Percentiles rank a stretch among this genome's conserved stretches.
These are phyloP conservation scores for Ichneumoninae sp. DNA, from an alignment of 2,888 invertebrate genomes.

Conservation along the genomic window DNA sequence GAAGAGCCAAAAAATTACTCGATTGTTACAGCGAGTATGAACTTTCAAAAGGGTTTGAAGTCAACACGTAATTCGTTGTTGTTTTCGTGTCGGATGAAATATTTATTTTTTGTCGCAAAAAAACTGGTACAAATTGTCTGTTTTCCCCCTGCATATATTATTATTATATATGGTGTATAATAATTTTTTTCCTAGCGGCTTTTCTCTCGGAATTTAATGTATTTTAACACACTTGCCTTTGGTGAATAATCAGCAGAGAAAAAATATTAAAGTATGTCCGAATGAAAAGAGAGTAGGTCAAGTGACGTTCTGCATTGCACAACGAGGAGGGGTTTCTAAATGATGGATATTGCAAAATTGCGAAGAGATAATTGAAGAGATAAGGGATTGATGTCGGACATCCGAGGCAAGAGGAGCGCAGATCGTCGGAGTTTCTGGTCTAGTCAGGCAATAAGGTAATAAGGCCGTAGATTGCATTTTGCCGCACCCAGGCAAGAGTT, in stretches of 20 bases:
- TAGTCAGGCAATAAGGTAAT: constrained; percentile 71
- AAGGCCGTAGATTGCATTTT: constrained; percentile 72
- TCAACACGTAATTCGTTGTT: not conserved
- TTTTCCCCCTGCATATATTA: too few species aligned
- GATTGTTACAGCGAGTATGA: not conserved
- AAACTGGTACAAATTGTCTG: too few species aligned
- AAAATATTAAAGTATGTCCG: not conserved
- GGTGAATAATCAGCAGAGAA: not conserved
- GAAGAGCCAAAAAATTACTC: not conserved
- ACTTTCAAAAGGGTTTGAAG: not conserved
- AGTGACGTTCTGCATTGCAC: constrained; percentile 28
- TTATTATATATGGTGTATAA: not conserved
- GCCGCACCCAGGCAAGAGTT: constrained; percentile 76
- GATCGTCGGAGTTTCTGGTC: constrained; percentile 47
- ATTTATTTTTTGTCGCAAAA: too few species aligned
- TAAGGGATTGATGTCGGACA: constrained; percentile 56
- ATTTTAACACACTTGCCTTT: not conserved
- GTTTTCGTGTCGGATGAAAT: too few species aligned
- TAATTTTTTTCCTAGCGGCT: not conserved
- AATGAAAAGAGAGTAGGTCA: constrained; percentile 52
- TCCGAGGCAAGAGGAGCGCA: constrained; percentile 50
- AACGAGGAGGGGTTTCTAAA: constrained; percentile 34
- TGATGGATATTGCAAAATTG: constrained; percentile 33
- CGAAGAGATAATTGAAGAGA: constrained; percentile 38
- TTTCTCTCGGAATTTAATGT: not conserved